Evolutionary conservation across 2,797 vertebrate genomes (phyloP).

Genomic region (Fratercula arctica): DNA sequence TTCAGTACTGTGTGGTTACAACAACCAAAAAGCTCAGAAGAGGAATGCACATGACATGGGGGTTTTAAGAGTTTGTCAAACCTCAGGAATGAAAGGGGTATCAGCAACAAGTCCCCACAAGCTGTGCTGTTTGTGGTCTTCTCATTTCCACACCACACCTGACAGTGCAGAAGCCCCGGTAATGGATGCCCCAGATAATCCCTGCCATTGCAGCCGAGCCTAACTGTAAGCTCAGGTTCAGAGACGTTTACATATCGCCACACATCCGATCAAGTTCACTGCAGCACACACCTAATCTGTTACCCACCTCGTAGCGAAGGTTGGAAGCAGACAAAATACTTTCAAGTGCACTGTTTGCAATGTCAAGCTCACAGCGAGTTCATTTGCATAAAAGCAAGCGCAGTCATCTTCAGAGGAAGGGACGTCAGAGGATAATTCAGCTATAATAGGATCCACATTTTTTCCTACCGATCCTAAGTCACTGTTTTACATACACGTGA

Average conservation of each 20-base stretch:
- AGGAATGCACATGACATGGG: background rate
- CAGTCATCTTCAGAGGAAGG: background rate
- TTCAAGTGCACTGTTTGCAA: background rate
- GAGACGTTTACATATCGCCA: rapidly evolving
- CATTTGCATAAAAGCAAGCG: background rate
- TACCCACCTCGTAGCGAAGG: background rate
- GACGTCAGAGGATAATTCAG: background rate
- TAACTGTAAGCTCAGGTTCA: background rate
- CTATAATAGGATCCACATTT: background rate
- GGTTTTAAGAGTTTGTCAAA: background rate
- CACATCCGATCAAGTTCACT: background rate
- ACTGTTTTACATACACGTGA: background rate
- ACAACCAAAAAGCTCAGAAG: background rate
- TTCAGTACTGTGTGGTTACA: background rate
- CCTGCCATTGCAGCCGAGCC: background rate
- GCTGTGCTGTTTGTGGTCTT: background rate
- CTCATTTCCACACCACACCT: background rate
- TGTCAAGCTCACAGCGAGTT: background rate
- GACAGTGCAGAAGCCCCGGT: background rate
- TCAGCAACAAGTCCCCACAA: background rate
- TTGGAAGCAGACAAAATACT: background rate
- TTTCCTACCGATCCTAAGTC: background rate
- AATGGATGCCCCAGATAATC: background rate
- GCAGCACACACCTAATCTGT: background rate
- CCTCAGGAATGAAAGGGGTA: background rate